Conservation (phyloP, 2,888 invertebrate species). For the Lacanobia wlatinum region DNA sequence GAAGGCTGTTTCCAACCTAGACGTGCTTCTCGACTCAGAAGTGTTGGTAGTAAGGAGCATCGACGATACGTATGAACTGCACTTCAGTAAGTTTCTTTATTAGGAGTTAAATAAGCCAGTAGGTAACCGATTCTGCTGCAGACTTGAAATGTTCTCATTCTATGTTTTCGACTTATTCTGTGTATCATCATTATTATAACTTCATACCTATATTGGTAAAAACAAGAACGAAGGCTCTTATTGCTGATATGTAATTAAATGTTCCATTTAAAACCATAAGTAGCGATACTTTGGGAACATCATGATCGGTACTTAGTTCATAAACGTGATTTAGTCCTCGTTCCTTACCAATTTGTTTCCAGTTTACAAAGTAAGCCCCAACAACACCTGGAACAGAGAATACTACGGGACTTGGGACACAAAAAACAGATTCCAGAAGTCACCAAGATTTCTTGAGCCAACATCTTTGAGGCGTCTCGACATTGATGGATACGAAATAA, state of each 20-base stretch:
- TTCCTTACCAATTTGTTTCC: conserved; percentile 39
- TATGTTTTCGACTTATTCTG: neutral
- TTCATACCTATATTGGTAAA: no score
- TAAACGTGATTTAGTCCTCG: no score
- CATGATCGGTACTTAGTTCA: neutral
- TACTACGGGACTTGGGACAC: conserved; percentile 78
- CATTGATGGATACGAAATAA: conserved; percentile 85
- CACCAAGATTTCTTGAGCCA: conserved; percentile 65
- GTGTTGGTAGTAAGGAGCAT: conserved; percentile 70
- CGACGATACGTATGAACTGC: conserved; percentile 67
- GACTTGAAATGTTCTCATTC: neutral
- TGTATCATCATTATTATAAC: no score
- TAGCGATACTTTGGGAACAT: no score
- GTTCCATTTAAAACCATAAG: neutral
- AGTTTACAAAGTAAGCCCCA: conserved; percentile 82
- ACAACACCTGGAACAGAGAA: conserved; percentile 76
- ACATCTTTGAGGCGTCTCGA: conserved; percentile 84
- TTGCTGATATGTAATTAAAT: neutral
- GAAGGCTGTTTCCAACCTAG: conserved; percentile 65
- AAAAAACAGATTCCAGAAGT: conserved; percentile 70
- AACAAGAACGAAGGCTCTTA: neutral
- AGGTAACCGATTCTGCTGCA: no score
- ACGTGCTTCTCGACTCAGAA: conserved; percentile 80
- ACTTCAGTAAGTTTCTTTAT: conserved; percentile 74
- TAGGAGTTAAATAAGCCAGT: neutral